phyloP scores from a whole-genome alignment of 2,113 vertebrate species.

The Orycteropus afer region DNA sequence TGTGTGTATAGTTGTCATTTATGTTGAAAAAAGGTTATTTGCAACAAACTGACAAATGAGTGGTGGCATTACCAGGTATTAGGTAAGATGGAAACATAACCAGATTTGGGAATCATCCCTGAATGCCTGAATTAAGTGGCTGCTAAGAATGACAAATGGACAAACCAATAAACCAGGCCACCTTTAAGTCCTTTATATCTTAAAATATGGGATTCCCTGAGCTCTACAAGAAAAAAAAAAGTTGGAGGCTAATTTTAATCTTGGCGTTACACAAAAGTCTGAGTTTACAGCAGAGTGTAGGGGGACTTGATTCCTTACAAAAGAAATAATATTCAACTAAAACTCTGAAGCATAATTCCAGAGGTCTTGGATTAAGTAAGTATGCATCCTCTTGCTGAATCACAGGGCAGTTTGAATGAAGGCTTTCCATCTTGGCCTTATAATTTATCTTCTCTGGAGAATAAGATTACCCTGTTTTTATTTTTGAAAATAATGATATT shows the following conservation, averaged over 20 bases:
- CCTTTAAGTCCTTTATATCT: not conserved
- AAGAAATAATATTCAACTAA: conserved; percentile 11
- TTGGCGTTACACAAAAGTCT: not conserved
- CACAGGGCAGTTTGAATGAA: not conserved
- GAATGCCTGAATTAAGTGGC: not conserved
- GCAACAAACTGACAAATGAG: too few species aligned
- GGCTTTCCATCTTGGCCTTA: conserved; percentile 17
- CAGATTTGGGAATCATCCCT: not conserved
- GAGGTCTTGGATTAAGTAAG: not conserved
- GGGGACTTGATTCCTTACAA: not conserved
- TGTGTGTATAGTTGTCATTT: too few species aligned
- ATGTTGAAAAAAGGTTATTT: too few species aligned
- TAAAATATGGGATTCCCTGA: conserved; percentile 7
- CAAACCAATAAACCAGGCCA: not conserved
- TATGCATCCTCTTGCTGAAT: conserved; percentile 15
- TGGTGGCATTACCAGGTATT: too few species aligned
- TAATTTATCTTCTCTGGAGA: conserved; percentile 36
- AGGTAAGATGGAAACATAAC: not conserved
- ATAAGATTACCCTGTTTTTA: not conserved
- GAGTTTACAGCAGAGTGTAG: not conserved
- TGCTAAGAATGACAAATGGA: not conserved
- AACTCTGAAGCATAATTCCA: not conserved
- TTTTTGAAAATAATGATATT: not conserved
- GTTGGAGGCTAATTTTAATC: conserved; percentile 11
- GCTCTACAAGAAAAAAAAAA: conserved; percentile 29